Evolutionary conservation across 2,797 vertebrate genomes (phyloP), one percentile per base, ranked within the genome.

Genomic region (Aldrovandia affinis): DNA sequence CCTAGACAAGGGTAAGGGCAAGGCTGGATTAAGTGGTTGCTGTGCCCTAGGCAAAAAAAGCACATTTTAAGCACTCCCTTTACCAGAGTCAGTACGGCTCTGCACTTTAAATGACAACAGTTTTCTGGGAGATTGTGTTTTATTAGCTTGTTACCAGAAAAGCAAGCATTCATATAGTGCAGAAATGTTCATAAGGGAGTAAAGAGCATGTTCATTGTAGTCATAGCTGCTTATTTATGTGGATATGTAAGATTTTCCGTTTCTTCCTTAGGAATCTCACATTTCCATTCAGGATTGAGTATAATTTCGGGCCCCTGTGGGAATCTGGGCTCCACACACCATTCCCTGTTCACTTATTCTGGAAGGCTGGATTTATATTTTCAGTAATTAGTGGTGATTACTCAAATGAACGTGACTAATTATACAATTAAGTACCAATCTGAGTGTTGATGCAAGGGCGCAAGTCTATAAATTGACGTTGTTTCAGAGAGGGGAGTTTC

Each of bases 111-210:
- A 73, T 33, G 25, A 73, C 15, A 42, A 73, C 36, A 22, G 36
- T 73, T 18, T 22, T 73, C 68, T 73, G 36, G 33, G 68, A 73
- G 68, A 68, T 68, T 68, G 63, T 73, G 68, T 73, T 73, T 73
- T 73, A 73, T 73, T 73, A 22, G 33, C 68, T 73, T 73, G 68
- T 73, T 73, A 73, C 68, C 25, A 73, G 68, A 39, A 73, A 73
- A 73, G 68, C 39, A 42, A 73, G 68, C 36, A 73, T 73, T 73
- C 18, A 42, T 73, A 39, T 73, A 73, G 68, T 73, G 39, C 14
- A 73, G 68, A 20, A 42, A 73, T 73, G 68, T 73, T 73, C 20
- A 73, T 73, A 73, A 73, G 39, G 68, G 18, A 42, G 68, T 39
- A 39, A 1, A 22, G 30, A 73, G 36, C 4, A 73, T 50, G 39